Conservation (phyloP, 2,113 vertebrate species). For the Upupa epops region DNA sequence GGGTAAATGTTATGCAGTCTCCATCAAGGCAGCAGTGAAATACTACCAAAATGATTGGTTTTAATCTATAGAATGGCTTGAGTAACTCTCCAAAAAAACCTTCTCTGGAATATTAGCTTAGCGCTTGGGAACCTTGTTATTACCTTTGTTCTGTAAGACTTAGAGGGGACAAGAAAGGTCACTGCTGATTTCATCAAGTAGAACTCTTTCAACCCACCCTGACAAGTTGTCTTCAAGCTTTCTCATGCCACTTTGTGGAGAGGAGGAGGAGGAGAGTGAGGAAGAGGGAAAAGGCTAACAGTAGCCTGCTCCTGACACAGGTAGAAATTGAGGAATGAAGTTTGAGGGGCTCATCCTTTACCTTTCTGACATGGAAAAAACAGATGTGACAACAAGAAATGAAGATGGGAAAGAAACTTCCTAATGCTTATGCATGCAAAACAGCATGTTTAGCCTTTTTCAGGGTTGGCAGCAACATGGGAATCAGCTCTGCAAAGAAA, state of each 20-base stretch:
- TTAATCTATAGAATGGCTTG: not conserved
- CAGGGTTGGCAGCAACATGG: not conserved
- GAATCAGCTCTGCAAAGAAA: not conserved
- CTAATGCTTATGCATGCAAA: not conserved
- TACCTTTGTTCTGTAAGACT: not conserved
- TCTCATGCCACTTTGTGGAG: not conserved
- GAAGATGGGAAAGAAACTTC: not conserved
- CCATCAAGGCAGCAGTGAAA: not conserved
- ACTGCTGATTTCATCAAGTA: not conserved
- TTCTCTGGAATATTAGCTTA: not conserved
- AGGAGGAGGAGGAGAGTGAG: not conserved
- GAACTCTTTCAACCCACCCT: not conserved
- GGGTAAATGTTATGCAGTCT: not conserved
- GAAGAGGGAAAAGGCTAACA: not conserved
- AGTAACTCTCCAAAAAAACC: not conserved
- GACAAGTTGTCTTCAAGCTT: not conserved
- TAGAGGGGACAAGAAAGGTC: not conserved
- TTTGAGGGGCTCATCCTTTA: not conserved
- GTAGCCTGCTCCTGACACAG: not conserved
- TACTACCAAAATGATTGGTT: not conserved
- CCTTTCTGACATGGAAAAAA: not conserved
- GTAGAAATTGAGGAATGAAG: not conserved
- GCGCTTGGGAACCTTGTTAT: not conserved
- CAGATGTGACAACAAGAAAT: not conserved
- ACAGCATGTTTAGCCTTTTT: rapidly evolving